Evolutionary conservation across 1,140 invertebrate genomes (phyloP).

Genomic region (Drosophila prosaltans): DNA sequence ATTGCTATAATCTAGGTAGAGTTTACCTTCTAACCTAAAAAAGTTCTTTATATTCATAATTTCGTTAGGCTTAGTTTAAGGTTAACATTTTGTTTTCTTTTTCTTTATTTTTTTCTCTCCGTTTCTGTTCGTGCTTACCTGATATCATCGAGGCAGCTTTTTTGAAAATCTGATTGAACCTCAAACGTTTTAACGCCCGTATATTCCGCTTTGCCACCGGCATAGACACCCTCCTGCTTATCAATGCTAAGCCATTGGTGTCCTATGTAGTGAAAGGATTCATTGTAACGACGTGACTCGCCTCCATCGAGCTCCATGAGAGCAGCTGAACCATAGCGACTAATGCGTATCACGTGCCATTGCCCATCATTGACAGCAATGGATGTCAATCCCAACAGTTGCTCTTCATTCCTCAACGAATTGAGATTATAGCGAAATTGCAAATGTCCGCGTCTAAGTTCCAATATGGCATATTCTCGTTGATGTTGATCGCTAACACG

Average conservation of each 20-base stretch:
- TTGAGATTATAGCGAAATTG: slow-evolving; percentile 88
- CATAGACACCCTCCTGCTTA: slow-evolving; percentile 87
- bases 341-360: slow-evolving; percentile 88
- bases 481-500: slow-evolving; percentile 87
- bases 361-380: slow-evolving; percentile 88
- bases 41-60: no score
- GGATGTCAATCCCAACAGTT: slow-evolving; percentile 85
- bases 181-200: slow-evolving; percentile 86
- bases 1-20: no score
- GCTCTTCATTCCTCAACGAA: slow-evolving; percentile 85
- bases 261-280: slow-evolving; percentile 86
- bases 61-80: no score
- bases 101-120: no score
- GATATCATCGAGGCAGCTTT: slow-evolving; percentile 84
- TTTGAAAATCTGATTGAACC: slow-evolving; percentile 87
- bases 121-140: slow-evolving; percentile 54
- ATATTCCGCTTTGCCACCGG: slow-evolving; percentile 87
- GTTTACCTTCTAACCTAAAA: no score
- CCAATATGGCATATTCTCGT: slow-evolving; percentile 87
- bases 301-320: slow-evolving; percentile 88
- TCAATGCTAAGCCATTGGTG: slow-evolving; percentile 87
- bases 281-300: slow-evolving; percentile 88
- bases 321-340: slow-evolving; percentile 87
- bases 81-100: no score
- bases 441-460: slow-evolving; percentile 86